Evolutionary conservation across 2,797 vertebrate genomes (phyloP).

Genomic region (Sebastes wilsoni): DNA sequence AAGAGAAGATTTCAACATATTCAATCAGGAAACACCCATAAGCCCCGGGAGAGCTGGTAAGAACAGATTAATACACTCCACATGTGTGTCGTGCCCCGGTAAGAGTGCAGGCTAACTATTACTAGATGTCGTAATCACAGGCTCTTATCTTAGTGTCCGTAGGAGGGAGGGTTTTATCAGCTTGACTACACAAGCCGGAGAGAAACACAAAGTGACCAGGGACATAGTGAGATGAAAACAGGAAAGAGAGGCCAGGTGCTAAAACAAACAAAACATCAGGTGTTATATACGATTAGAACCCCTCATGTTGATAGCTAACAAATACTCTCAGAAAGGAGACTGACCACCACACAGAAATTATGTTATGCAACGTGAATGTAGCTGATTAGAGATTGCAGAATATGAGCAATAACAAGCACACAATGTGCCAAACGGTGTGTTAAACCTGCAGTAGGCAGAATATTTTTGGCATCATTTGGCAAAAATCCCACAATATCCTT

Average conservation of each 20-base stretch:
- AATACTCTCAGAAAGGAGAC: background rate
- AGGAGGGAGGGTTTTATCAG: constrained; percentile 73
- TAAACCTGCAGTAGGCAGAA: no score
- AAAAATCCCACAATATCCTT: no score
- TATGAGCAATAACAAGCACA: constrained; percentile 43
- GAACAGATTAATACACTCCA: constrained; percentile 33
- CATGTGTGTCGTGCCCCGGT: constrained; percentile 24
- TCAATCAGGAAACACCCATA: constrained; percentile 48
- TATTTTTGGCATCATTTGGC: no score
- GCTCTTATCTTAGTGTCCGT: constrained; percentile 70
- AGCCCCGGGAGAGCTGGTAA: constrained; percentile 14
- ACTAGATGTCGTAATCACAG: constrained; percentile 59
- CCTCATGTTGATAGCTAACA: background rate
- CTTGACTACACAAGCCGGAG: constrained; percentile 41
- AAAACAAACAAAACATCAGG: constrained; percentile 45
- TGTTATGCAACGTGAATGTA: constrained; percentile 53
- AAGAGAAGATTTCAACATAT: constrained; percentile 30
- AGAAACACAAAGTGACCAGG: constrained; percentile 48
- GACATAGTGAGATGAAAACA: constrained; percentile 60
- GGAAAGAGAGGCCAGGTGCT: constrained; percentile 38
- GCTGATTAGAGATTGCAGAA: constrained; percentile 31
- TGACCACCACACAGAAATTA: background rate
- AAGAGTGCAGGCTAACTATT: constrained; percentile 45
- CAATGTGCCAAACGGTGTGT: constrained; percentile 37
- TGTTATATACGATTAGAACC: constrained; percentile 7